Conservation (phyloP, 2,888 invertebrate species). For the Abscondita cerata region DNA sequence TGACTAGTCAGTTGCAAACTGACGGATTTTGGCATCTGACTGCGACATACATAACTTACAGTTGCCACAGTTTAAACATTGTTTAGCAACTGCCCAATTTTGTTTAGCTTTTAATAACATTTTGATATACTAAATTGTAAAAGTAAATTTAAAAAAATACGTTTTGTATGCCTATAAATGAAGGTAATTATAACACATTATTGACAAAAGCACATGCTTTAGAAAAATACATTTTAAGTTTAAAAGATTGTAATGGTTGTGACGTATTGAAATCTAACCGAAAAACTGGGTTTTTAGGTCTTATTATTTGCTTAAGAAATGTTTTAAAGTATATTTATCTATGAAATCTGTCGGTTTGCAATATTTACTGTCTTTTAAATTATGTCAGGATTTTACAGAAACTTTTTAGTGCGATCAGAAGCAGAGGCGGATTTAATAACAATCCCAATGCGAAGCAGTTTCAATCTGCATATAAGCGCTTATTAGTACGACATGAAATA, state of each 20-base stretch:
- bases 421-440: slow-evolving; percentile 29
- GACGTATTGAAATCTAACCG: background rate
- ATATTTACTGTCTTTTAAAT: slow-evolving; percentile 21
- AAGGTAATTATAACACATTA: background rate
- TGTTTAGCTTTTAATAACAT: slow-evolving; percentile 38
- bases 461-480: slow-evolving; percentile 30
- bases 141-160: slow-evolving; percentile 24
- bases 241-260: slow-evolving; percentile 15
- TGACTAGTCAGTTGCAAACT: too few species aligned
- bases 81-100: slow-evolving; percentile 24
- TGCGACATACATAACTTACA: background rate
- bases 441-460: slow-evolving; percentile 34
- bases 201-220: background rate
- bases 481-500: slow-evolving; percentile 26
- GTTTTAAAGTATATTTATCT: background rate
- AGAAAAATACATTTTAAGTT: background rate
- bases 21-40: too few species aligned
- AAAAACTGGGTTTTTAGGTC: slow-evolving; percentile 22
- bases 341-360: background rate
- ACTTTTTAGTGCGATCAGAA: slow-evolving; percentile 30
- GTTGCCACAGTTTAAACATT: background rate
- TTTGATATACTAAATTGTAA: slow-evolving; percentile 44
- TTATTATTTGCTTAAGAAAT: slow-evolving; percentile 14
- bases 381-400: slow-evolving; percentile 28
- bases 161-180: background rate